These are phyloP conservation scores for Tribolium castaneum DNA, from an alignment of 1,140 invertebrate species.

Conservation along the genomic window DNA sequence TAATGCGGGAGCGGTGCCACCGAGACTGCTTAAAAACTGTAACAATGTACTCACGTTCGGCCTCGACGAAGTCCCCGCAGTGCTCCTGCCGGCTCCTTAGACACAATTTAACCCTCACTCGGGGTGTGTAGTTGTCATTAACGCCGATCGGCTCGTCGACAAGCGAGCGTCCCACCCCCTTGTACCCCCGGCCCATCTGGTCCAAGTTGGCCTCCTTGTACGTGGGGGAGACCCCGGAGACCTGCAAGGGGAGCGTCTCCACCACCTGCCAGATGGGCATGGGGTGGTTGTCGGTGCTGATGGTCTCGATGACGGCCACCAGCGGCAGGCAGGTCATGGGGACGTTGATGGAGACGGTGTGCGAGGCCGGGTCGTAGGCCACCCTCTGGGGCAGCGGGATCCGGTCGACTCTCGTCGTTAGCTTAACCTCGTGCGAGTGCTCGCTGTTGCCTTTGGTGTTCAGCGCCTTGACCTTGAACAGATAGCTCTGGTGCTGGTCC, in stretches of 20 bases:
- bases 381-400: constrained; percentile 85
- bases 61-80: constrained; percentile 84
- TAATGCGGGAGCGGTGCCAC: not conserved
- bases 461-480: constrained; percentile 85
- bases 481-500: constrained; percentile 85
- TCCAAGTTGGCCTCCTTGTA: constrained; percentile 76
- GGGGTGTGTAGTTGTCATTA: constrained; percentile 72
- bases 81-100: constrained; percentile 79
- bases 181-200: constrained; percentile 62
- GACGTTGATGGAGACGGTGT: constrained; percentile 80
- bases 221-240: constrained; percentile 74
- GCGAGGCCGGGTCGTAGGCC: constrained; percentile 81
- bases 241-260: constrained; percentile 74
- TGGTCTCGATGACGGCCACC: constrained; percentile 77
- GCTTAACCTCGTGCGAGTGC: constrained; percentile 83
- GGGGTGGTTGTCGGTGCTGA: constrained; percentile 69
- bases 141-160: constrained; percentile 66
- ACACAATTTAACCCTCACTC: constrained; percentile 82
- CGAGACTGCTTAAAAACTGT: not conserved
- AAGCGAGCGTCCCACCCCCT: constrained; percentile 64
- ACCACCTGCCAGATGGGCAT: constrained; percentile 77
- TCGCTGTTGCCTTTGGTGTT: constrained; percentile 87
- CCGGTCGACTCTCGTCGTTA: constrained; percentile 83
- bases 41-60: constrained; percentile 77
- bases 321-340: constrained; percentile 79